Percentiles rank a stretch among this genome's conserved stretches.
Conservation (phyloP, 2,113 vertebrate species). For the Craseonycteris thonglongyai region DNA sequence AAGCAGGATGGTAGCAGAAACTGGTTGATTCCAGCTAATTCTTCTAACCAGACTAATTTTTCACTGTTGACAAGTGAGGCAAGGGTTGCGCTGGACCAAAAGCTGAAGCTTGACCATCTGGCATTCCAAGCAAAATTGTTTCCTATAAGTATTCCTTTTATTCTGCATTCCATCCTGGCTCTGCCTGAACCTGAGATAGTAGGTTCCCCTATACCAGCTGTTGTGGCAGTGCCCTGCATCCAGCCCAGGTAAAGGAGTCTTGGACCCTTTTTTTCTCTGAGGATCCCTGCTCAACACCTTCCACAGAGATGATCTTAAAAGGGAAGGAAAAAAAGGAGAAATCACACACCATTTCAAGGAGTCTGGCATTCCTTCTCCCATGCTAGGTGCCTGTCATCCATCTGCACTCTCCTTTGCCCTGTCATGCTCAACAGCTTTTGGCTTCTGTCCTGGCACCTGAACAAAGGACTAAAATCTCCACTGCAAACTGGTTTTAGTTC, state of each 20-base stretch:
- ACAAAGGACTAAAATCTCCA: constrained; percentile 51
- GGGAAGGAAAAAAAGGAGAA: too few species aligned
- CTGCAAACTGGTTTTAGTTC: constrained; percentile 69
- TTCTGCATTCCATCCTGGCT: constrained; percentile 60
- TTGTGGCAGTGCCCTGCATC: constrained; percentile 48
- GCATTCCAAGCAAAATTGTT: constrained; percentile 67
- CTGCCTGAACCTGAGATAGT: constrained; percentile 64
- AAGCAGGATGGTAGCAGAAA: constrained; percentile 55
- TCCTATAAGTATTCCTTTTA: constrained; percentile 65
- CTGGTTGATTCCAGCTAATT: constrained; percentile 39
- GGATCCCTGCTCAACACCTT: constrained; percentile 46
- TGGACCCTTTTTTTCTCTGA: constrained; percentile 15
- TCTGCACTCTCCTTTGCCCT: constrained; percentile 13
- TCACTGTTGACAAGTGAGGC: constrained; percentile 22
- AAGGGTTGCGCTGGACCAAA: constrained; percentile 72
- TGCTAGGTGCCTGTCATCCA: constrained; percentile 46
- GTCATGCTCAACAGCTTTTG: constrained; percentile 40
- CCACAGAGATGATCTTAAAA: constrained; percentile 48
- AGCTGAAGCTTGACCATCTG: constrained; percentile 63
- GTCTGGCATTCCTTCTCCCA: constrained; percentile 53
- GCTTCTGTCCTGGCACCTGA: constrained; percentile 62
- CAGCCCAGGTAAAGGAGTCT: constrained; percentile 48
- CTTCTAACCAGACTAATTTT: constrained; percentile 44
- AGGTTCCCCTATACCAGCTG: constrained; percentile 42
- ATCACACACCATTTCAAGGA: constrained; percentile 29